A percentile compares a stretch with the other conserved stretches of the same genome.
phyloP scores from a whole-genome alignment of 2,113 vertebrate genomes.

The Toxotes chatareus region DNA sequence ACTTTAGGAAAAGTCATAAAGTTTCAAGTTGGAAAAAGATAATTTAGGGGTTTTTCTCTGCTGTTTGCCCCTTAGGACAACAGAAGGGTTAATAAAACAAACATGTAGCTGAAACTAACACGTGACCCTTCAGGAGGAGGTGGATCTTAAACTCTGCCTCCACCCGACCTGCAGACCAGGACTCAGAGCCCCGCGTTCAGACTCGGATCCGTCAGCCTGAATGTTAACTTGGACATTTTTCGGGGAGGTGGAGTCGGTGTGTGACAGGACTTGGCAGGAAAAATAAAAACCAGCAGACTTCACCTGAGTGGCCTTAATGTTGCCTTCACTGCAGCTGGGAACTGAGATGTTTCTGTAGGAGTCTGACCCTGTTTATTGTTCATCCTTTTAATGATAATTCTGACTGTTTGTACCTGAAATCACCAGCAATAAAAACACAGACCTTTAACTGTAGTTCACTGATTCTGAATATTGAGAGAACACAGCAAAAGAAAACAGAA shows the following conservation, averaged over 20 bases:
- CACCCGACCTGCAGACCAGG: background rate
- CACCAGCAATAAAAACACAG: conserved; percentile 6
- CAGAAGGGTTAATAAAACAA: background rate
- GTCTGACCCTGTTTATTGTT: background rate
- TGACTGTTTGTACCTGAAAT: background rate
- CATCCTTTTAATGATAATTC: background rate
- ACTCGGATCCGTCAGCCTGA: background rate
- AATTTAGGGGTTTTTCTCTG: too few species aligned
- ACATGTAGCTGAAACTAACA: background rate
- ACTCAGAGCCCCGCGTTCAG: background rate
- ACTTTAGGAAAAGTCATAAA: too few species aligned
- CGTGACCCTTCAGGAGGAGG: background rate
- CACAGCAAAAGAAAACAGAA: too few species aligned
- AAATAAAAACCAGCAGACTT: conserved; percentile 27
- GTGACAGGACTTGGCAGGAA: background rate
- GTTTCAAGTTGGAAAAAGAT: too few species aligned
- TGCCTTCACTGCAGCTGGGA: conserved; percentile 44
- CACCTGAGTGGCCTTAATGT: conserved; percentile 56
- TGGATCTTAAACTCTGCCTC: too few species aligned
- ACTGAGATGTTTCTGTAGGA: background rate
- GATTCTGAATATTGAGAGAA: too few species aligned
- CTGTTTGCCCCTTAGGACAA: background rate
- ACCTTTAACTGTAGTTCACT: background rate
- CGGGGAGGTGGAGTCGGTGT: background rate
- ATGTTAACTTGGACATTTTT: background rate